Evolutionary conservation across 2,113 vertebrate genomes (phyloP).

Genomic region (Cacatua alba): DNA sequence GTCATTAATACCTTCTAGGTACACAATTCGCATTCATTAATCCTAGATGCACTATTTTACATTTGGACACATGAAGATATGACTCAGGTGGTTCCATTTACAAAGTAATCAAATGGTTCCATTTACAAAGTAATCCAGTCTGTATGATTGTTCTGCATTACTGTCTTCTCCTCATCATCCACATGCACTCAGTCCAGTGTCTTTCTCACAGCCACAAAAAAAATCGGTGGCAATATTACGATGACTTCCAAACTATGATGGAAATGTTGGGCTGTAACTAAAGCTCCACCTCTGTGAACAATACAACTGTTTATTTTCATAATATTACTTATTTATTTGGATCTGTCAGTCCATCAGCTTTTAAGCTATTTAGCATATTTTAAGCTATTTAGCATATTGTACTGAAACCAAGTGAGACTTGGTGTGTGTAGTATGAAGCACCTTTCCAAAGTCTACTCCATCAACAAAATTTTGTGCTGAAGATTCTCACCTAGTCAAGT

Average conservation of each 20-base stretch:
- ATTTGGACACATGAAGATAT: not conserved
- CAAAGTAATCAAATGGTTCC: not conserved
- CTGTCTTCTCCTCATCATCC: not conserved
- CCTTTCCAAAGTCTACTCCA: not conserved
- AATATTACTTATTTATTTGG: not conserved
- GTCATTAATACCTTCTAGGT: not conserved
- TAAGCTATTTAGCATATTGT: accelerated
- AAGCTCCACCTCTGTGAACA: not conserved
- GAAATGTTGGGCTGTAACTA: not conserved
- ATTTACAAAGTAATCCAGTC: not conserved
- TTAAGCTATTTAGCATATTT: not conserved
- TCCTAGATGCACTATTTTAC: not conserved
- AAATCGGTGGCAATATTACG: not conserved
- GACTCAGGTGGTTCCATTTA: not conserved
- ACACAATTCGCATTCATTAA: not conserved
- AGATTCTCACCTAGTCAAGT: not conserved
- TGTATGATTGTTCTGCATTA: not conserved
- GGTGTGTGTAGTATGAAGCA: not conserved
- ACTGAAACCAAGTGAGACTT: not conserved
- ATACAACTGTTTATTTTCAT: not conserved
- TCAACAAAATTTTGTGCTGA: not conserved
- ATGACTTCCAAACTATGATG: not conserved
- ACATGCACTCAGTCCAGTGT: not conserved
- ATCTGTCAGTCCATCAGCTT: not conserved
- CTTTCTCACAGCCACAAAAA: not conserved